Evolutionary conservation across 2,797 vertebrate genomes (phyloP).

Genomic region (Halcyon smyrnensis): DNA sequence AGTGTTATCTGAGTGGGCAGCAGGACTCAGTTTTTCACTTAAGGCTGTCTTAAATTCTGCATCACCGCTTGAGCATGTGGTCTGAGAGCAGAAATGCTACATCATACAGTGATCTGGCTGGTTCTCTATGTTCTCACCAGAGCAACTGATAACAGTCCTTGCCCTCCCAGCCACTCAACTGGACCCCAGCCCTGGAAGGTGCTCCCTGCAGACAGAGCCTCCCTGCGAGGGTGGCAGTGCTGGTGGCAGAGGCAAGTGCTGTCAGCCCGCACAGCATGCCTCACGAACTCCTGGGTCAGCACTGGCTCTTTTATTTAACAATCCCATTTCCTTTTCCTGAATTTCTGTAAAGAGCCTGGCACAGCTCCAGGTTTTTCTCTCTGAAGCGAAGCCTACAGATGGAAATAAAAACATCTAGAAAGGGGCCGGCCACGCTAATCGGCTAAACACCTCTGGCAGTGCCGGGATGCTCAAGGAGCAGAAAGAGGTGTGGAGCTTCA

Average conservation of each 20-base stretch:
- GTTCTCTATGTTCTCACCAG: neutral
- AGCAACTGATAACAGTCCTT: neutral
- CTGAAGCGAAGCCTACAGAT: neutral
- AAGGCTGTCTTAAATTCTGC: neutral
- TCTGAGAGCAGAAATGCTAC: neutral
- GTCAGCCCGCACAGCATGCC: neutral
- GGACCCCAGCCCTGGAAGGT: neutral
- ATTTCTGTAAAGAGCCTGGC: slow-evolving; percentile 36
- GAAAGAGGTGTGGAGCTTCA: neutral
- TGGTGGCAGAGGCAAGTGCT: rapidly evolving
- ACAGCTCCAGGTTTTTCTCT: neutral
- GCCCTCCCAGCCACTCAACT: neutral
- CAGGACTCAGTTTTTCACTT: neutral
- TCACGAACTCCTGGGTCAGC: neutral
- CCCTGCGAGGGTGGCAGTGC: rapidly evolving
- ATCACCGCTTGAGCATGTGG: rapidly evolving
- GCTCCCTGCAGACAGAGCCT: neutral
- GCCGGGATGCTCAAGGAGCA: rapidly evolving
- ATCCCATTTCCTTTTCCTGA: slow-evolving; percentile 56
- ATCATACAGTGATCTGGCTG: rapidly evolving
- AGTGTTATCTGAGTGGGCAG: neutral
- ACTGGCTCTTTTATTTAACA: slow-evolving; percentile 20
- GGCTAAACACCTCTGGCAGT: neutral
- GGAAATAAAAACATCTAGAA: slow-evolving; percentile 27
- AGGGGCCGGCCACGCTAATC: neutral